Percentiles rank a stretch among this genome's conserved stretches.
Conservation (phyloP, 2,797 vertebrate species). For the Poeciliopsis gracilis region DNA sequence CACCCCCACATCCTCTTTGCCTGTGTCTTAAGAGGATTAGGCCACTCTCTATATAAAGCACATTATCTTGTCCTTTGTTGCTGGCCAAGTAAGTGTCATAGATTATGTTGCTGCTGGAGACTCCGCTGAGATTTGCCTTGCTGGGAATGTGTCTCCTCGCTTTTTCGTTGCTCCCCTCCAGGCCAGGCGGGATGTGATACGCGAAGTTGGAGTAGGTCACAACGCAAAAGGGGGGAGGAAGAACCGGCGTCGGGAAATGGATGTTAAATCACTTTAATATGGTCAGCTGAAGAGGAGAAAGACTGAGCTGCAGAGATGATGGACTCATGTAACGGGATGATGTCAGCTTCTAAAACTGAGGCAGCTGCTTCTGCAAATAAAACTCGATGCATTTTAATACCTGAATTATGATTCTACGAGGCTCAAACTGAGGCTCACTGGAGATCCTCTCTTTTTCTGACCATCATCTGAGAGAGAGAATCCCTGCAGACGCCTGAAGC, state of each 20-base stretch:
- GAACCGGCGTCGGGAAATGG: constrained; percentile 37
- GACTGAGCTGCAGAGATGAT: constrained; percentile 10
- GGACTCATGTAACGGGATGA: constrained; percentile 35
- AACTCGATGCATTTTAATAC: background rate
- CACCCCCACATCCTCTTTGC: constrained; percentile 43
- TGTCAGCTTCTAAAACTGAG: constrained; percentile 36
- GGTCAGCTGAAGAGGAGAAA: constrained; percentile 21
- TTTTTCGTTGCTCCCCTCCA: constrained; percentile 15
- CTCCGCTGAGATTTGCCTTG: constrained; percentile 58
- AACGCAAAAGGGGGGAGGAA: constrained; percentile 12
- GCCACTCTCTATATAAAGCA: constrained; percentile 73
- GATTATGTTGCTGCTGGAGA: constrained; percentile 55
- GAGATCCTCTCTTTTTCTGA: background rate
- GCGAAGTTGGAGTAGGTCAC: constrained; percentile 37
- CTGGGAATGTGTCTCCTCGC: constrained; percentile 31
- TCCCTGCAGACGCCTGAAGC: background rate
- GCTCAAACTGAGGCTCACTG: background rate
- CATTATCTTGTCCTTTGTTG: constrained; percentile 79
- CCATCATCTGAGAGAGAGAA: background rate
- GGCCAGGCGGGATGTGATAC: constrained; percentile 34
- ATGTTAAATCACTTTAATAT: constrained; percentile 50
- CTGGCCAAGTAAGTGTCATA: constrained; percentile 64
- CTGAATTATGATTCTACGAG: background rate
- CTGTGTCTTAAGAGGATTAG: constrained; percentile 79
- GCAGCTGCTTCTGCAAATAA: background rate